Conservation (phyloP, 2,888 invertebrate genomes). For the Nasonia oneida region DNA sequence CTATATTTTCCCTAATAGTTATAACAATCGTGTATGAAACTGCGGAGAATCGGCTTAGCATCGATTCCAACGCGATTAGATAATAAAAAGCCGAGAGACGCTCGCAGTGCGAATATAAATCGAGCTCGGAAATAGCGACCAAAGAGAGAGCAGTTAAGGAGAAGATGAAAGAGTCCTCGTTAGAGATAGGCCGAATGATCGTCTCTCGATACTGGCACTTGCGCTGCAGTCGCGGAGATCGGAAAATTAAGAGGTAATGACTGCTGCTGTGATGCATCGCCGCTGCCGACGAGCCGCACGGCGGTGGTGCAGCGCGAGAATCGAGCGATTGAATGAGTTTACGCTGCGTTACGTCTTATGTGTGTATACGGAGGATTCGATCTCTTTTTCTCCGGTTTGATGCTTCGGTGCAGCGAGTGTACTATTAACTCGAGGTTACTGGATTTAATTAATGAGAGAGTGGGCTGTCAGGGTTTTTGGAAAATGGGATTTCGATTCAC, state of each 20-base stretch:
- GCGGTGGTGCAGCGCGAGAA: background rate
- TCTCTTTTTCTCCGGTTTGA: background rate
- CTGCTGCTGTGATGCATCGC: constrained; percentile 16
- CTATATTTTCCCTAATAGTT: background rate
- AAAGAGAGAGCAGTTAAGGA: background rate
- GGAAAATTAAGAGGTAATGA: constrained; percentile 25
- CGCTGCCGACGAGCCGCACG: background rate
- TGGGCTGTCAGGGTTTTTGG: background rate
- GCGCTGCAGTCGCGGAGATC: background rate
- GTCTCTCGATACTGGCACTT: constrained; percentile 6
- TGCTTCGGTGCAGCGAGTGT: background rate
- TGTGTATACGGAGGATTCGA: background rate
- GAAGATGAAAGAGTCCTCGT: constrained; percentile 21
- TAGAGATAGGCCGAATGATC: constrained; percentile 16
- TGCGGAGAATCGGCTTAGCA: background rate
- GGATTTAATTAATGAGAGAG: background rate
- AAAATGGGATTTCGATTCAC: background rate
- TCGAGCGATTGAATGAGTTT: background rate
- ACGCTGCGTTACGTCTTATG: background rate
- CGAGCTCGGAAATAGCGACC: constrained; percentile 9
- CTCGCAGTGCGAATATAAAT: constrained; percentile 10
- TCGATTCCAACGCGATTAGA: background rate
- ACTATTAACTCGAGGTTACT: background rate
- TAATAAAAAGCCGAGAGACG: constrained; percentile 8
- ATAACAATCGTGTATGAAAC: background rate